Evolutionary conservation across 2,797 vertebrate genomes (phyloP).

Genomic region (Typhlichthys eigenmanni): DNA sequence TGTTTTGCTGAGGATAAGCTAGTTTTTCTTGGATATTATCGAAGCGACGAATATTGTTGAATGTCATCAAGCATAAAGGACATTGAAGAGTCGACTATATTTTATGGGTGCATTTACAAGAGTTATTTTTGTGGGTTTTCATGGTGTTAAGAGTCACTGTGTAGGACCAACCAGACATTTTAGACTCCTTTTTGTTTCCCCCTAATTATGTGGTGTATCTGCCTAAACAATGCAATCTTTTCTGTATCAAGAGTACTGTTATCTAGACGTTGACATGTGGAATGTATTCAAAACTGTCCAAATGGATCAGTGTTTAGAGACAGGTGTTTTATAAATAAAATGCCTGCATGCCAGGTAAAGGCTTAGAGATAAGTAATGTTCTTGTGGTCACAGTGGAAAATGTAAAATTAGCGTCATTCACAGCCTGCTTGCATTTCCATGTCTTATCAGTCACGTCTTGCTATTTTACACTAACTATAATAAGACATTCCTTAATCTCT

Average conservation of each 20-base stretch:
- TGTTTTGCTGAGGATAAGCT: constrained; percentile 35
- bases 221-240: constrained; percentile 77
- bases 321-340: constrained; percentile 64
- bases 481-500: constrained; percentile 65
- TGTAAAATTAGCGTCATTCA: constrained; percentile 41
- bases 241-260: constrained; percentile 77
- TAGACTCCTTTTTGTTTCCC: constrained; percentile 35
- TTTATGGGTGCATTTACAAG: constrained; percentile 19
- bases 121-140: constrained; percentile 20
- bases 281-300: constrained; percentile 67
- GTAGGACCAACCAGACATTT: constrained; percentile 40
- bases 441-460: constrained; percentile 15
- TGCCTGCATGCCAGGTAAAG: constrained; percentile 70
- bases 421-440: constrained; percentile 34
- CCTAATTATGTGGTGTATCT: constrained; percentile 65
- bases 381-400: constrained; percentile 56
- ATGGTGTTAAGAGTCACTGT: constrained; percentile 31
- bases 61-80: constrained; percentile 30
- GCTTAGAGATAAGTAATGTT: constrained; percentile 57
- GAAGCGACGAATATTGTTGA: constrained; percentile 35
- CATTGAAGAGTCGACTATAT: constrained; percentile 20
- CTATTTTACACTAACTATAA: constrained; percentile 21
- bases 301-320: constrained; percentile 39
- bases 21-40: constrained; percentile 26
- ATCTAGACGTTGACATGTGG: constrained; percentile 76